Evolutionary conservation across 2,797 vertebrate species (phyloP).

Genomic region (Margarornis squamiger): DNA sequence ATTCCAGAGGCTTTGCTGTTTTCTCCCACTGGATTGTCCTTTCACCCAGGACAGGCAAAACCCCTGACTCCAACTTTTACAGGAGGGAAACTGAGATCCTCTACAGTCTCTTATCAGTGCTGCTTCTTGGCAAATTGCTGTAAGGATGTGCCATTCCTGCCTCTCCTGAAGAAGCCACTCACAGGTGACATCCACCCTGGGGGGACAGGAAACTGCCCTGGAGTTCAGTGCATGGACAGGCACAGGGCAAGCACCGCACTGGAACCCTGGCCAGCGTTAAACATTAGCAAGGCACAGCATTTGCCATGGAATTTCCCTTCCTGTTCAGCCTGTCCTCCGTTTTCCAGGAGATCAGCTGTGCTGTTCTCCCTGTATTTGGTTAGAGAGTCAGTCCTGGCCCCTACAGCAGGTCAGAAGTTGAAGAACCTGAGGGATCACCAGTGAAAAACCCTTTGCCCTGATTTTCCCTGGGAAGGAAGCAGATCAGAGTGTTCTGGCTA

Average conservation of each 20-base stretch:
- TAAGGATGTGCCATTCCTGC: background rate
- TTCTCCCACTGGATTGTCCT: background rate
- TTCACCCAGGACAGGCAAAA: background rate
- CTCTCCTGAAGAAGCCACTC: background rate
- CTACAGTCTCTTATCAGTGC: rapidly evolving
- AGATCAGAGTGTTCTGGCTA: background rate
- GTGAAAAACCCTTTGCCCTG: background rate
- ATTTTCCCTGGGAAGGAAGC: background rate
- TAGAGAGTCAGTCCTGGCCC: background rate
- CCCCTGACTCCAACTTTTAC: background rate
- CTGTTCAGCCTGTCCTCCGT: background rate
- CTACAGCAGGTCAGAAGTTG: rapidly evolving
- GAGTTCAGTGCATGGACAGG: background rate
- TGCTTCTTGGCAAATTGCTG: background rate
- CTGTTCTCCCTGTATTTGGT: background rate
- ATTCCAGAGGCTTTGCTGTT: background rate
- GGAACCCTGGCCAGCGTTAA: rapidly evolving
- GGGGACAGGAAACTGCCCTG: background rate
- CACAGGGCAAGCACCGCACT: rapidly evolving
- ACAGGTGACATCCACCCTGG: background rate
- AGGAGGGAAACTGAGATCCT: background rate
- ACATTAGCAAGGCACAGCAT: background rate
- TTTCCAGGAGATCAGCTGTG: background rate
- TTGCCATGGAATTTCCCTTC: rapidly evolving
- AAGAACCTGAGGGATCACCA: background rate